Percentiles rank a stretch among this genome's conserved stretches.
Evolutionary conservation across 2,113 vertebrate species (phyloP).

Genomic region (Bubo bubo): DNA sequence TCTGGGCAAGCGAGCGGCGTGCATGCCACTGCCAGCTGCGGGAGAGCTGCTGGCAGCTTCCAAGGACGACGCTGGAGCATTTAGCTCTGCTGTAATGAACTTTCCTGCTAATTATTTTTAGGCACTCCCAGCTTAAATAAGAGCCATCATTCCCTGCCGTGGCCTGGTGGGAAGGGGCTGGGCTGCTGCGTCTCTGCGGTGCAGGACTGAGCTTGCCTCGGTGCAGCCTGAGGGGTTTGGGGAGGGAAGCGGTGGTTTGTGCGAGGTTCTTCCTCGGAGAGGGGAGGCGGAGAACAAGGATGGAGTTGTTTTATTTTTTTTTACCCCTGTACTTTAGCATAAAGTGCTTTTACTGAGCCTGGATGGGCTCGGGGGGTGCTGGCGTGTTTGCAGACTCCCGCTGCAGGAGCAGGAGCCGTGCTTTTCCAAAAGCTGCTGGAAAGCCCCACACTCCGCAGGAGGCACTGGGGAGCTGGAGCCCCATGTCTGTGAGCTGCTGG

Average conservation of each 20-base stretch:
- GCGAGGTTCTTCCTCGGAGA: not conserved
- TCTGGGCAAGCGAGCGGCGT: not conserved
- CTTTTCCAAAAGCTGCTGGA: not conserved
- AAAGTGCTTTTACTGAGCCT: not conserved
- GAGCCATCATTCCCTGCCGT: not conserved
- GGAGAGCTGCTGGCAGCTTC: not conserved
- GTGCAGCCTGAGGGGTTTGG: not conserved
- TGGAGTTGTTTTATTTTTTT: no score
- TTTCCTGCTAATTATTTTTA: not conserved
- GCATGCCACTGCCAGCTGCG: not conserved
- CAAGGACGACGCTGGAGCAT: not conserved
- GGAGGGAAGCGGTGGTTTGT: not conserved
- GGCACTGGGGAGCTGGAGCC: not conserved
- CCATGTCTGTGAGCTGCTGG: fast-evolving
- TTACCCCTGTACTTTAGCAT: not conserved
- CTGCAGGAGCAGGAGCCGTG: not conserved
- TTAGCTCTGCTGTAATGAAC: not conserved
- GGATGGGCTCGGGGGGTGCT: not conserved
- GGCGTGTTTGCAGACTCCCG: not conserved
- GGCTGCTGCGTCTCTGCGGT: not conserved
- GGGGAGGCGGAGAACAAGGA: no score
- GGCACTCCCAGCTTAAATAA: not conserved
- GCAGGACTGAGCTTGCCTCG: not conserved
- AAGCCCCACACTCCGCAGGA: no score
- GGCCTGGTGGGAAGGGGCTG: not conserved